Base-by-base conservation (phyloP, 2,113 vertebrate genomes). In the Eubucco bourcierii region DNA sequence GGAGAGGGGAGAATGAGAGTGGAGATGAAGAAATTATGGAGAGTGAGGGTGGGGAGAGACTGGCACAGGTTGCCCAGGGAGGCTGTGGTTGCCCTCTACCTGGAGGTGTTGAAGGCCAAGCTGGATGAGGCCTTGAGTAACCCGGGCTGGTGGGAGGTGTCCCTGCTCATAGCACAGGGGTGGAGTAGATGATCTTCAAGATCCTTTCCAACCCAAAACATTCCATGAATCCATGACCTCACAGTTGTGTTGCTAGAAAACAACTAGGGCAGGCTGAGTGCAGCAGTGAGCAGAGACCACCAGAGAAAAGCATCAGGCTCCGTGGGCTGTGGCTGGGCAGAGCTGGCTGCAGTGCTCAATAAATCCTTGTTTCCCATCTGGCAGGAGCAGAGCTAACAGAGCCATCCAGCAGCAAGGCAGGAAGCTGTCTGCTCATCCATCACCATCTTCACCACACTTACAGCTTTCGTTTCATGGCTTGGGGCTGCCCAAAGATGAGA, bases 341-440 rank as follows among this genome's bases (percentile, higher is more conserved):
- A 58, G 39, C 60, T 0, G 8, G 47, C 66, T 29, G 9, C 90
- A 86, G 37, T 33, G 41, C 31, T 75, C 63, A 27, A 53, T 78
- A 55, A 90, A 93, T 73, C 50, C 14, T 83, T 83, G 34, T 80
- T 67, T 78, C 55, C 71, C 39, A 34, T 86, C 47, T 78, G 53
- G 10, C 77, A 87, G 78, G 47, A 72, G 52, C n/a, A 81, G 63
- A 81, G 47, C n/a, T 87, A 75, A 93, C 67, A 68, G 3, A 84
- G 34, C 25, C n/a, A 4, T n/a, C 66, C n/a, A 27, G 71, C 55
- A 84, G 63, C 47, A 90, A 56, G 59, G 71, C n/a, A 59, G 59
- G 67, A 58, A 84, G 24, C 46, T 87, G 87, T 92, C 70, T 85
- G 63, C 56, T 89, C 76, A 89, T 76, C 81, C 64, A 63, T 80